These are phyloP conservation scores for Pogonognathellus flavescens DNA, from an alignment of 1,140 invertebrate species.

Conservation along the genomic window DNA sequence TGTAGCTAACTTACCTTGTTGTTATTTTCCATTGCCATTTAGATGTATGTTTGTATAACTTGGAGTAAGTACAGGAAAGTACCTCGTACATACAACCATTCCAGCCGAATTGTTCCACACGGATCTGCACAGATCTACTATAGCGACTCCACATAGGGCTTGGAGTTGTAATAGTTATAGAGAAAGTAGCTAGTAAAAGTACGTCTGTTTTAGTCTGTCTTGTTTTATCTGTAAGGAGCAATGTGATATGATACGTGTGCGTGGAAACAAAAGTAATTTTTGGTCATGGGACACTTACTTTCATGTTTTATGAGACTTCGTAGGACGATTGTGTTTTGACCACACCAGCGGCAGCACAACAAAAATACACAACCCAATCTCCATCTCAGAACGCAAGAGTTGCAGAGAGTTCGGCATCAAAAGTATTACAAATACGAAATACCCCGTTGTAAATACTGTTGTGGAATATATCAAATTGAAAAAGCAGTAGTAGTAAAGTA, in stretches of 20 bases:
- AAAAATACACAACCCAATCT: not conserved
- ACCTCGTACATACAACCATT: too few species aligned
- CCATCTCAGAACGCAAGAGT: not conserved
- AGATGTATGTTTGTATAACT: too few species aligned
- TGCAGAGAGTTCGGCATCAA: not conserved
- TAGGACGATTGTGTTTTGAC: constrained; percentile 25
- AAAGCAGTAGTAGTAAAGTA: too few species aligned
- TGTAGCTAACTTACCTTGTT: too few species aligned
- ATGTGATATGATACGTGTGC: not conserved
- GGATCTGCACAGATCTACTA: constrained; percentile 1
- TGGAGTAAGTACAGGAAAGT: too few species aligned
- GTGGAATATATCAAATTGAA: too few species aligned
- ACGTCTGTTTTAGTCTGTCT: not conserved
- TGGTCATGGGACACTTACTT: constrained; percentile 43
- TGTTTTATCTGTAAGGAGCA: not conserved
- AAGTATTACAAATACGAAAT: not conserved
- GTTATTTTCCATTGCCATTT: too few species aligned
- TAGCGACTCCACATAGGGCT: not conserved
- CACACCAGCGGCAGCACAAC: constrained; percentile 27
- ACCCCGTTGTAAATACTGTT: too few species aligned
- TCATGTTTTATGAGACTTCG: constrained; percentile 37
- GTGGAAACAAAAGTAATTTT: constrained; percentile 36
- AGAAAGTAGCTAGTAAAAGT: not conserved
- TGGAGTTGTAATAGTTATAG: too few species aligned
- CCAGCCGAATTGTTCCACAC: too few species aligned